Conservation (phyloP, 1,140 invertebrate genomes). For the Hestina assimilis region DNA sequence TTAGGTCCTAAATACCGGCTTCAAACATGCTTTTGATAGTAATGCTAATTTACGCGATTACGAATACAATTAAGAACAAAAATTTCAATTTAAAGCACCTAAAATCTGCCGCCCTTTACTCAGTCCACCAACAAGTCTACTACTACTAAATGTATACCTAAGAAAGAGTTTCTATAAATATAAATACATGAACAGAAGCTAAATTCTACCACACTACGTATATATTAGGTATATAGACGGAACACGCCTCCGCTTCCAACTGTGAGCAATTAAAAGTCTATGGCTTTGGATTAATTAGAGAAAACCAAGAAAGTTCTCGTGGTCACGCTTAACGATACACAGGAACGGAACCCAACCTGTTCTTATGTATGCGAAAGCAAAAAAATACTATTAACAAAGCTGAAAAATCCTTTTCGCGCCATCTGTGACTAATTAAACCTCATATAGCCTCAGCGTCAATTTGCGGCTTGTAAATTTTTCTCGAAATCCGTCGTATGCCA, state of each 20-base stretch:
- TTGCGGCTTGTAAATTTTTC: constrained; percentile 70
- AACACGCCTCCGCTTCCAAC: background rate
- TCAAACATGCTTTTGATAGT: too few species aligned
- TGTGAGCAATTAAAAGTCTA: constrained; percentile 6
- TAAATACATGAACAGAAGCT: background rate
- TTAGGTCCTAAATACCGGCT: too few species aligned
- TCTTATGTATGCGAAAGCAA: background rate
- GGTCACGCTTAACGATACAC: constrained; percentile 2
- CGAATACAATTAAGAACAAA: too few species aligned
- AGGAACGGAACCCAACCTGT: background rate
- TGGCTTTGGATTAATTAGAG: background rate
- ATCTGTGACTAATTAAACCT: constrained; percentile 39
- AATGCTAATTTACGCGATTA: too few species aligned
- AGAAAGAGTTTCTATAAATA: too few species aligned
- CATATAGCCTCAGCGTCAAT: constrained; percentile 59
- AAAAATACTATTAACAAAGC: constrained; percentile 14
- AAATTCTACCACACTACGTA: too few species aligned
- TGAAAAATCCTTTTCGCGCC: constrained; percentile 25
- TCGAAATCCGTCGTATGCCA: constrained; percentile 66
- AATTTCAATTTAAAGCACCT: too few species aligned
- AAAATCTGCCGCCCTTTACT: too few species aligned
- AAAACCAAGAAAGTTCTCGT: background rate
- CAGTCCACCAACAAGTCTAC: too few species aligned
- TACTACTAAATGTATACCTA: too few species aligned
- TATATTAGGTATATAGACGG: background rate